These are phyloP conservation scores for Amphiprion clarkii DNA, from an alignment of 2,797 vertebrate species.

Conservation along the genomic window DNA sequence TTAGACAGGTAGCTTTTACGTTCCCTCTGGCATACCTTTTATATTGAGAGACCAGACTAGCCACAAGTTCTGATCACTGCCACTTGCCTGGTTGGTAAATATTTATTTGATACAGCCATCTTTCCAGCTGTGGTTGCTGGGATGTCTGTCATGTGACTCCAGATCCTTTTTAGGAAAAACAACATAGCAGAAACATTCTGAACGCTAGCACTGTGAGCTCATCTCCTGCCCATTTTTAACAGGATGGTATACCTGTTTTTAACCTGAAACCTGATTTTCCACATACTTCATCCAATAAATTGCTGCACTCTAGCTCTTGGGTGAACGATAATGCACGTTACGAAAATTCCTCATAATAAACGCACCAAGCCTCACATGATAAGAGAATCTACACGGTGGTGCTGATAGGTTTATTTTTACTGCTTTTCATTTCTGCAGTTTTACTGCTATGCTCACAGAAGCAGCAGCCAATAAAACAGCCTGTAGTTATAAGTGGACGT, in stretches of 20 bases:
- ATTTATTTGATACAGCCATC: not conserved
- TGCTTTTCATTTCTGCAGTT: not conserved
- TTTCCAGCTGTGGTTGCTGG: not conserved
- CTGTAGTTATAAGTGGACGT: not conserved
- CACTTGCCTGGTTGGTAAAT: not conserved
- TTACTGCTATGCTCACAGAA: not conserved
- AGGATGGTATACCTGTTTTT: not conserved
- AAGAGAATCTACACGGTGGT: not conserved
- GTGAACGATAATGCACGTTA: not conserved
- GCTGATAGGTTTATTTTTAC: not conserved
- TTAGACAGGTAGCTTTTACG: not conserved
- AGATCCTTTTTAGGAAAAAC: not conserved
- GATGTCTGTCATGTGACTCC: not conserved
- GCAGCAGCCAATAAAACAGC: not conserved
- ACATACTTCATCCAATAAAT: conserved; percentile 7
- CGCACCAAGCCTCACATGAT: not conserved
- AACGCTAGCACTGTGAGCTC: not conserved
- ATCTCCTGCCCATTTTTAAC: conserved; percentile 9
- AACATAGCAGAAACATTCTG: no score
- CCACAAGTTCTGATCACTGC: not conserved
- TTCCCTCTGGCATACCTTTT: not conserved
- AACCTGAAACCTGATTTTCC: conserved; percentile 42
- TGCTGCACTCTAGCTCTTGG: not conserved
- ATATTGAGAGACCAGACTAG: not conserved
- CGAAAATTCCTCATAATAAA: conserved; percentile 9